phyloP scores from a whole-genome alignment of 1,140 invertebrate genomes.

The Ptiloglossa arizonensis region DNA sequence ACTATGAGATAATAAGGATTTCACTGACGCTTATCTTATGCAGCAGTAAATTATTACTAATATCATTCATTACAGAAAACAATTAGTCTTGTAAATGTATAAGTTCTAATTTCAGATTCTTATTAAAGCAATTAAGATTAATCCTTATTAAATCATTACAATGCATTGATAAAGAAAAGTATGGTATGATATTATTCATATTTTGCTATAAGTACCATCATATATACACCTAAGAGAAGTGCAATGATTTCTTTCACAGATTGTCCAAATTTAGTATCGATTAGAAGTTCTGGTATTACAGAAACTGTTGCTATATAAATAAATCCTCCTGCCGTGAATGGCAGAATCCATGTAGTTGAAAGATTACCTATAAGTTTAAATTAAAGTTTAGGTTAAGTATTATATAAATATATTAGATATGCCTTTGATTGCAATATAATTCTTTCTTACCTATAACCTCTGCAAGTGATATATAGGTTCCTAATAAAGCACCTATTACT shows the following conservation, averaged over 20 bases:
- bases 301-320: constrained; percentile 99
- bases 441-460: constrained; percentile 85
- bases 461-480: constrained; percentile 92
- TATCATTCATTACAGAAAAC: constrained; percentile 5
- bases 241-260: constrained; percentile 93
- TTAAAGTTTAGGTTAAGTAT: constrained; percentile 19
- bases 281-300: constrained; percentile 96
- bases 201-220: constrained; percentile 95
- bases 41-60: constrained; percentile 8
- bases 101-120: constrained; percentile 26
- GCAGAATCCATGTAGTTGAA: constrained; percentile 92
- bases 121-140: constrained; percentile 27
- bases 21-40: constrained; percentile 40
- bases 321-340: constrained; percentile 98
- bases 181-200: constrained; percentile 86
- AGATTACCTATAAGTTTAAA: constrained; percentile 84
- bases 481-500: constrained; percentile 95
- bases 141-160: constrained; percentile 24
- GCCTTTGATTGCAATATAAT: constrained; percentile 15
- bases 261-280: constrained; percentile 92
- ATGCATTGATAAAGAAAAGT: constrained; percentile 17
- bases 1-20: constrained; percentile 17
- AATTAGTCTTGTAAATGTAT: constrained; percentile 31
- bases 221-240: constrained; percentile 91
- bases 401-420: background rate